These are phyloP conservation scores for Icerya purchasi DNA, from an alignment of 2,888 invertebrate genomes.

Conservation along the genomic window DNA sequence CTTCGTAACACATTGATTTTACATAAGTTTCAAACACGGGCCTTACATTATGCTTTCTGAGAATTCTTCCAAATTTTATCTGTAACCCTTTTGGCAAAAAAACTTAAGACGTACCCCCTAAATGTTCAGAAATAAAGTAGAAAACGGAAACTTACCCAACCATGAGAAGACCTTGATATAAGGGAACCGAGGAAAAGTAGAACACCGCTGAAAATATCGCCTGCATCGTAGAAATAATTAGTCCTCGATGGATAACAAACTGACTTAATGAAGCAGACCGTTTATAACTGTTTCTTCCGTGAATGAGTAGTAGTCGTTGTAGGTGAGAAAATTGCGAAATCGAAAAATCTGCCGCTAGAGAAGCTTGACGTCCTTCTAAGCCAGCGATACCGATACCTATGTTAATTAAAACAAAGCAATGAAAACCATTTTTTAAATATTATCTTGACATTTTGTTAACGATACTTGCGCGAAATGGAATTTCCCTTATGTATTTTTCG, in stretches of 20 bases:
- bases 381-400: constrained; percentile 72
- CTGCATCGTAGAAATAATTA: constrained; percentile 96
- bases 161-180: constrained; percentile 98
- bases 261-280: constrained; percentile 92
- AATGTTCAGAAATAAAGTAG: constrained; percentile 7
- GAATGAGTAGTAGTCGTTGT: constrained; percentile 64
- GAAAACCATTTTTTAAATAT: too few species aligned
- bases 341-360: constrained; percentile 93
- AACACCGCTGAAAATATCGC: constrained; percentile 98
- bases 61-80: too few species aligned
- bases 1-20: too few species aligned
- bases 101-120: neutral
- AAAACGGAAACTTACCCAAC: constrained; percentile 41
- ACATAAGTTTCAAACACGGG: too few species aligned
- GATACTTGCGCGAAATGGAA: too few species aligned
- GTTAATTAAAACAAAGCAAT: too few species aligned
- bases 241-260: constrained; percentile 94
- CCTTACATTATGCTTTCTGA: too few species aligned
- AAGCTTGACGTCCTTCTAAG: constrained; percentile 72
- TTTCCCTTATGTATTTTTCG: too few species aligned
- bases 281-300: constrained; percentile 80
- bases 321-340: constrained; percentile 72
- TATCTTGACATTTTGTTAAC: too few species aligned
- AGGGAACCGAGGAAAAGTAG: constrained; percentile 89
- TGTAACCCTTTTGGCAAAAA: too few species aligned